Percentiles rank a stretch among this genome's conserved stretches.
Evolutionary conservation across 2,113 vertebrate species (phyloP).

Genomic region (Uropsilus gracilis): DNA sequence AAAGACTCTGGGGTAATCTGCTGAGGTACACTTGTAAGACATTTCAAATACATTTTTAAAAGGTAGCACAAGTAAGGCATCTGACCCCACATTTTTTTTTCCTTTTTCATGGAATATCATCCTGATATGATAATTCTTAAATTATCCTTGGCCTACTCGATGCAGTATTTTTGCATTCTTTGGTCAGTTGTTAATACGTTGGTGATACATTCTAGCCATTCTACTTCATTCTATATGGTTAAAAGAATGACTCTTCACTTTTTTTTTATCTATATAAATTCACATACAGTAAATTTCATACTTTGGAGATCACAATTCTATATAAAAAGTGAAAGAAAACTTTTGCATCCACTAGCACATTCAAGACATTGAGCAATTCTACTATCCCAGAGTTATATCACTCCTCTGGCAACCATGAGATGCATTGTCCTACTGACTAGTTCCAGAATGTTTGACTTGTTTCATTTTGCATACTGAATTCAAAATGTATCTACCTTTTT

Average conservation of each 20-base stretch:
- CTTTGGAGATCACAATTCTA: background rate
- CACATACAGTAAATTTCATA: background rate
- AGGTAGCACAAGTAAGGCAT: background rate
- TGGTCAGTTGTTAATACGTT: background rate
- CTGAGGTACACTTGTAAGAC: background rate
- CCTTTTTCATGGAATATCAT: background rate
- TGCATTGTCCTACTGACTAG: too few species aligned
- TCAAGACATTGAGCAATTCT: background rate
- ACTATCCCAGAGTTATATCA: background rate
- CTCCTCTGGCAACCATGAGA: background rate
- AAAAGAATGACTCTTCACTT: background rate
- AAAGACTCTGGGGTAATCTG: background rate
- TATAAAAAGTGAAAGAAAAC: background rate
- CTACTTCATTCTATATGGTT: background rate
- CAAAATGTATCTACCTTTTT: too few species aligned
- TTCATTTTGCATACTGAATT: too few species aligned
- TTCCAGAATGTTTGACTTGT: background rate
- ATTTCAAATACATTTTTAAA: background rate
- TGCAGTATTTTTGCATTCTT: background rate
- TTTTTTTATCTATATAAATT: background rate
- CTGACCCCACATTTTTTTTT: background rate
- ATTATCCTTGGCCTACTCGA: background rate
- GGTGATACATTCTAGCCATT: background rate
- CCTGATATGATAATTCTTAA: background rate
- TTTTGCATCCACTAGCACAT: background rate